phyloP scores from a whole-genome alignment of 37 sponge, comb jelly and placozoan species.

The Hexactinellida sp. region DNA sequence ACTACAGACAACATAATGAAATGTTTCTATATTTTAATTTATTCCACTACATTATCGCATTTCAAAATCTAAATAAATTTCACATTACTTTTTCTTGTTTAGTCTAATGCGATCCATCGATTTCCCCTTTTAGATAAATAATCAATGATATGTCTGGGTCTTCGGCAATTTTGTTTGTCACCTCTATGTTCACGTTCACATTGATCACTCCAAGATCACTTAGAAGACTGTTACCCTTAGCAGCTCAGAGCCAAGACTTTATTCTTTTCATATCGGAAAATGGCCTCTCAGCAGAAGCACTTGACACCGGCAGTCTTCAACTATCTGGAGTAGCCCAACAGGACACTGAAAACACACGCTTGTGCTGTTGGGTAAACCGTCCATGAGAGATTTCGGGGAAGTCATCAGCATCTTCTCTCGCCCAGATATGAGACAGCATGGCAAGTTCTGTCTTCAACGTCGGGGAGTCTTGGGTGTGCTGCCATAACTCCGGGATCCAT shows the following conservation, averaged over 20 bases:
- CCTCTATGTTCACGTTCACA: neutral
- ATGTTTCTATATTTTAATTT: no score
- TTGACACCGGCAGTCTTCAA: neutral
- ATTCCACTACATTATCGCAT: no score
- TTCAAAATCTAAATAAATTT: no score
- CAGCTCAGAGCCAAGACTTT: neutral
- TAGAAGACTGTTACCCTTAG: neutral
- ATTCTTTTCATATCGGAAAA: neutral
- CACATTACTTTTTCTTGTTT: no score
- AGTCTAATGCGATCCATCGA: neutral
- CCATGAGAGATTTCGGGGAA: neutral
- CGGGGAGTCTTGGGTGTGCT: no score
- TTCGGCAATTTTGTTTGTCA: neutral
- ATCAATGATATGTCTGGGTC: neutral
- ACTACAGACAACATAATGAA: no score
- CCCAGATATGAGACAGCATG: no score
- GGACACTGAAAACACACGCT: neutral
- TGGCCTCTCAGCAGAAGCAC: neutral
- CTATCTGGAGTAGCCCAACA: neutral
- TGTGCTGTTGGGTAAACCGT: neutral
- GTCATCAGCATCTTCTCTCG: neutral
- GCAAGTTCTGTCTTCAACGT: neutral
- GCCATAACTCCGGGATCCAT: no score
- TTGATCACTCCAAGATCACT: neutral
- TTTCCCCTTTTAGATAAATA: neutral